Base-by-base conservation (phyloP, 2,797 vertebrate species). In the Sitta carolinensis region DNA sequence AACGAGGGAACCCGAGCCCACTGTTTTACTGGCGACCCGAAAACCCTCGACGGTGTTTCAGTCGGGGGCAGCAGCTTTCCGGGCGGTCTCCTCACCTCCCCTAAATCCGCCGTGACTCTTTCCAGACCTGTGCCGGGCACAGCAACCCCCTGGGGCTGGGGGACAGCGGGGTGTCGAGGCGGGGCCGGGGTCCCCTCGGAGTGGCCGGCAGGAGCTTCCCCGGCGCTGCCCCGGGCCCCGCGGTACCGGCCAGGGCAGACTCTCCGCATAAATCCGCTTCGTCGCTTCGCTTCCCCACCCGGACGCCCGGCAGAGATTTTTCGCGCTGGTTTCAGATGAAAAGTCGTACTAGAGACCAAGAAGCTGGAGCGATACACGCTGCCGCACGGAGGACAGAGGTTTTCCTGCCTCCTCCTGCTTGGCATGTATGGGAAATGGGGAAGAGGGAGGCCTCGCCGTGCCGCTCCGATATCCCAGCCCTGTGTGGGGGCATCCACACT, bases 211-310 rank as follows among this genome's bases (percentile, higher is more conserved):
- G 29, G 34, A 40, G 9, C 27, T 64, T n/a, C 9, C 7, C 26
- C 5, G 10, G 17, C 7, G 1, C 40, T 82, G 55, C 5, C 15
- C 19, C 10, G 1, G 10, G 16, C 21, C 5, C n/a, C 5, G 20
- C 7, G 2, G 29, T 13, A 47, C 30, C 25, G 5, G 7, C 6
- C 48, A 15, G 73, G 18, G 22, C 63, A 36, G 32, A 7, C 5
- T 26, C 16, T 25, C 36, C 2, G 3, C 64, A 59, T 32, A 30
- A 26, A 42, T 2, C 21, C 14, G 0, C 16, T 38, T 32, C 12
- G 2, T 15, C 72, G 3, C 42, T 42, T 34, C 9, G 0, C 11
- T 87, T 72, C 43, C 51, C 17, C n/a, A 22, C 17, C 14, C 12
- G 16, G 8, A 13, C 51, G 13, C 40, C 5, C 8, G 22, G 9